A percentile compares a stretch with the other conserved stretches of the same genome.
Evolutionary conservation across 2,113 vertebrate species (phyloP).

Genomic region (Thinocorus orbignyianus): DNA sequence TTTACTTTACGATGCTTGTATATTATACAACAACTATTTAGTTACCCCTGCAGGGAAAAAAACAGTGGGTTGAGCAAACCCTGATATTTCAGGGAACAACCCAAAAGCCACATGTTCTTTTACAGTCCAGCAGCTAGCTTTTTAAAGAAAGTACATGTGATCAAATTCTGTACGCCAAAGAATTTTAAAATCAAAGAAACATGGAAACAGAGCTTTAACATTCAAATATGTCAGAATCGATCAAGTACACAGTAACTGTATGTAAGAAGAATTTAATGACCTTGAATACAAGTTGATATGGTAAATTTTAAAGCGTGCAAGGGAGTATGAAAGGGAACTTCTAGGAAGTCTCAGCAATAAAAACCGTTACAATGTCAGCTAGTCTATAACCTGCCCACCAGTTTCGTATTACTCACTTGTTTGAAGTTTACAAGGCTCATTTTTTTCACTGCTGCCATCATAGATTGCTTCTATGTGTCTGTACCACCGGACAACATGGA

Average conservation of each 20-base stretch:
- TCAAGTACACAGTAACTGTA: neutral
- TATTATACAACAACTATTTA: neutral
- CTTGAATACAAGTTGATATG: neutral
- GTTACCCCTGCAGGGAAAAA: neutral
- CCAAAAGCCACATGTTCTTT: neutral
- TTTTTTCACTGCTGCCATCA: slow-evolving; percentile 71
- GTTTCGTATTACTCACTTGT: slow-evolving; percentile 87
- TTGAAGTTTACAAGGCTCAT: slow-evolving; percentile 77
- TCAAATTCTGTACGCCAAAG: neutral
- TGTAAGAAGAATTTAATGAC: neutral
- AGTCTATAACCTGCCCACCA: slow-evolving; percentile 39
- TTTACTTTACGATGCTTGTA: neutral
- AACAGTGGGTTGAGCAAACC: neutral
- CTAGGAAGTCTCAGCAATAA: neutral
- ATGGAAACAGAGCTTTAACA: neutral
- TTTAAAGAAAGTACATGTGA: neutral
- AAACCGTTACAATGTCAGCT: slow-evolving; percentile 40
- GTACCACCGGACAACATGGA: slow-evolving; percentile 94
- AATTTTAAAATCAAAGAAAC: neutral
- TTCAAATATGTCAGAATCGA: neutral
- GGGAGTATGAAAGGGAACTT: neutral
- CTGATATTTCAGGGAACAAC: neutral
- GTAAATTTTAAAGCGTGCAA: neutral
- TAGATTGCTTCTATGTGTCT: slow-evolving; percentile 89
- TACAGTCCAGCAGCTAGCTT: neutral